A percentile compares a stretch with the other conserved stretches of the same genome.
phyloP scores from a whole-genome alignment of 2,113 vertebrate genomes.

The Ariopsis seemanni region DNA sequence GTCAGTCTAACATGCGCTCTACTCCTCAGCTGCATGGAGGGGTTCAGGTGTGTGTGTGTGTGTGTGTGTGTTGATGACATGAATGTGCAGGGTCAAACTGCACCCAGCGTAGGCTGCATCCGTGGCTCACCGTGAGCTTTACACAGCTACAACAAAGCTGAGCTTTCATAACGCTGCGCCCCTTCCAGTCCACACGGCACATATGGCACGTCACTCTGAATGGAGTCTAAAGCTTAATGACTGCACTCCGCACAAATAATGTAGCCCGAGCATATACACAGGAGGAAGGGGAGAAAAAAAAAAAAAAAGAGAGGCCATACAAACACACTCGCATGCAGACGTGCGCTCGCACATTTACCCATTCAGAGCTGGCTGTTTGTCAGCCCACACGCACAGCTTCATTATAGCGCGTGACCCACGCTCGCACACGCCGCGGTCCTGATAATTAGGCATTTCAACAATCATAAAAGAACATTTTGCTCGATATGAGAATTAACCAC shows the following conservation, averaged over 20 bases:
- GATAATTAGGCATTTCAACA: conserved; percentile 26
- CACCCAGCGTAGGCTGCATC: not conserved
- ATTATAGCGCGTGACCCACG: conserved; percentile 9
- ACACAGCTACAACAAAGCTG: conserved; percentile 29
- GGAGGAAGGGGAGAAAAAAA: not conserved
- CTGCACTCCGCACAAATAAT: not conserved
- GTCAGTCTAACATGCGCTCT: not conserved
- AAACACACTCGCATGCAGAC: not conserved
- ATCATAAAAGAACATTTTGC: conserved; percentile 25
- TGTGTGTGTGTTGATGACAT: conserved; percentile 2
- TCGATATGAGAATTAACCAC: conserved; percentile 33
- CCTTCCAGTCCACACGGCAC: not conserved
- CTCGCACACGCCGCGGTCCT: conserved; percentile 3
- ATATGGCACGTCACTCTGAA: not conserved
- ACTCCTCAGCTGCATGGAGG: not conserved
- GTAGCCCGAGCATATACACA: not conserved
- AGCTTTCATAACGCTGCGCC: conserved; percentile 14
- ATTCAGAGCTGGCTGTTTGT: conserved; percentile 4
- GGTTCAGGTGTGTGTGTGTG: conserved; percentile 5
- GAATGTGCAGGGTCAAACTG: conserved; percentile 29
- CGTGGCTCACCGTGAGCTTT: conserved; percentile 21
- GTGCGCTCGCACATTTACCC: not conserved
- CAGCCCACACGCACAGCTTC: conserved; percentile 7
- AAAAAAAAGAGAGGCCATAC: not conserved
- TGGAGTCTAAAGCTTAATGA: conserved; percentile 9